Base-by-base conservation (phyloP, 1,140 invertebrate genomes). In the Lepidostoma basale region DNA sequence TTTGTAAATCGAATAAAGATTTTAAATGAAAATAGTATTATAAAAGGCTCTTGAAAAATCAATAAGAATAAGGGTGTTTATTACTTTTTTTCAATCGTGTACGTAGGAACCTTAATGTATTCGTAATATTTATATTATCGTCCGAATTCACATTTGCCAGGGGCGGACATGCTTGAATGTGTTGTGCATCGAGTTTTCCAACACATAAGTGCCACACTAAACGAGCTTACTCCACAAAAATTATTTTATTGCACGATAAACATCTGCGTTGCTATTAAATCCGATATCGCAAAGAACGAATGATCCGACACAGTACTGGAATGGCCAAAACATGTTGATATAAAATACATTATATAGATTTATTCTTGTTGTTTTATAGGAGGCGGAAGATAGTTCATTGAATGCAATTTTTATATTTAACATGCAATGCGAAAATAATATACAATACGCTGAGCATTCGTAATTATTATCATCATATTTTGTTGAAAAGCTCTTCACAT, bases 81-180 rank as follows among this genome's bases (percentile, higher is more conserved):
- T n/a, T n/a, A n/a, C n/a, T n/a, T n/a, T n/a, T n/a, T n/a, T n/a
- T n/a, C n/a, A n/a, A n/a, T n/a, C n/a, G n/a, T n/a, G n/a, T n/a
- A n/a, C n/a, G n/a, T n/a, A n/a, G n/a, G n/a, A n/a, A n/a, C n/a
- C n/a, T n/a, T n/a, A n/a, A n/a, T n/a, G n/a, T 6, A 6, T 33
- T 33, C 12, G 12, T 6, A 33, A 33, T 33, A 33, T 33, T 5
- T 6, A 33, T 6, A 6, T 33, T 33, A 6, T 6, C 30, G 5
- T 6, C 5, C 30, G 12, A 33, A 33, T 33, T 33, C 12, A 33
- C 12, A 33, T 60, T 47, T 10, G 40, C 64, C 64, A 18, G 16
- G 36, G 64, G 59, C 64, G 59, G 39, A 40, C 12, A 14, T 45
- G 30, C 23, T 71, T 71, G 49, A 71, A 71, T 71, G 67, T 67